Base-by-base conservation (phyloP, 2,888 invertebrate genomes). In the Macrosoma leucophasiata region DNA sequence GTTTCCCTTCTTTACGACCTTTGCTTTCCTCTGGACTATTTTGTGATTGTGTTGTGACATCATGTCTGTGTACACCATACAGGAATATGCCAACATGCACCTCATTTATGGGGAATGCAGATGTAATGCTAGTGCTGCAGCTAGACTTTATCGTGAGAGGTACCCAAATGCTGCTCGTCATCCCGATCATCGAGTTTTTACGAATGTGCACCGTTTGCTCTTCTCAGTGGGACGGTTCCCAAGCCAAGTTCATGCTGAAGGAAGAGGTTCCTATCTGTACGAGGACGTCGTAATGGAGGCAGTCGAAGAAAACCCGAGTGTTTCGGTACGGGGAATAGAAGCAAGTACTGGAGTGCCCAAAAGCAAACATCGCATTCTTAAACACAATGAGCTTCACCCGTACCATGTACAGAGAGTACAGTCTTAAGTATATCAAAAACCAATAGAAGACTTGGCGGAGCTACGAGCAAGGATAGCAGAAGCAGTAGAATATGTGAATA, bases 391-490 rank as follows among this genome's bases (percentile, higher is more conserved):
- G 24, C 6, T 13, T 10, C 31, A 24, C 18, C 31, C 34, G 11
- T 35, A 25, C 29, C 35, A 35, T 24, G 33, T 37, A 27, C 33
- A 41, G 23, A 28, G 31, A 33, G 33, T 36, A 21, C 39, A 37
- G 37, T 29, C 21, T 33, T 29, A 38, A 26, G 29, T 41, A 7
- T 37, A 33, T 30, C 36, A 39, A 32, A 41, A 41, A n/a, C n/a
- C n/a, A n/a, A n/a, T n/a, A n/a, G n/a, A n/a, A n/a, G n/a, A n/a
- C n/a, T n/a, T n/a, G n/a, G n/a, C n/a, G n/a, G n/a, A n/a, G n/a
- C n/a, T n/a, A n/a, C n/a, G n/a, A n/a, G n/a, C n/a, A n/a, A n/a
- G n/a, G n/a, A n/a, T n/a, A n/a, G n/a, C n/a, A n/a, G n/a, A n/a
- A n/a, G n/a, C n/a, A n/a, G n/a, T n/a, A n/a, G n/a, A n/a, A n/a